Base-by-base conservation (phyloP, 2,797 vertebrate species). In the Tiaroga cobitis region DNA sequence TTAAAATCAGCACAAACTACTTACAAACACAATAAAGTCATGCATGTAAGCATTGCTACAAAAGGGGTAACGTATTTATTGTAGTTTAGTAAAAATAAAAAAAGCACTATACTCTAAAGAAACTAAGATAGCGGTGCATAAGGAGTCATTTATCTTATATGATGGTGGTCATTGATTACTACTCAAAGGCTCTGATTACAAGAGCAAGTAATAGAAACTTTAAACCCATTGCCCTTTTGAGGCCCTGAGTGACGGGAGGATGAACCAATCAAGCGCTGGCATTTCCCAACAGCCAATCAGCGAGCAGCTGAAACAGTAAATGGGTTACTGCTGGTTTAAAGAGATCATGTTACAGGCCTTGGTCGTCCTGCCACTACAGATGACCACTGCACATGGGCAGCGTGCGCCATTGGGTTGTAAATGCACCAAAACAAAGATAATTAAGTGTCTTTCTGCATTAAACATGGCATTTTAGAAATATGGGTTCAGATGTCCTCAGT, bases 331-430 rank as follows among this genome's bases (percentile, higher is more conserved):
- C 86, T 84, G 80, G 91, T 94, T 95, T 92, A 92, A 92, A 92
- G 90, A 91, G 90, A 91, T 94, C 92, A 76, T 73, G 86, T 95
- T 95, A 94, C 94, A 90, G 86, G 91, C 90, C 81, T 85, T 84
- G 0, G 86, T 84, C 84, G 90, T 84, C 37, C 69, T 84, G 80
- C 82, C 84, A 85, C 85, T 70, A 37, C 63, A 79, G 67, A 88
- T 76, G 84, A 81, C 82, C 83, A 86, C 24, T 84, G 68, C 79
- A 80, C 79, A 86, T 84, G 85, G 72, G 11, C 2, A 70, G 32
- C 18, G 8, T 72, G 67, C 21, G 49, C 67, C 21, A 59, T 15
- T 8, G 37, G 59, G 49, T 32, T 5, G 6, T 13, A 70, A 69
- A 84, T 29, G 77, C 59, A n/a, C 13, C 41, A 39, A 72, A 19